Evolutionary conservation across 2,797 vertebrate species (phyloP), one percentile per base, ranked within the genome.

Genomic region (Helostoma temminkii): DNA sequence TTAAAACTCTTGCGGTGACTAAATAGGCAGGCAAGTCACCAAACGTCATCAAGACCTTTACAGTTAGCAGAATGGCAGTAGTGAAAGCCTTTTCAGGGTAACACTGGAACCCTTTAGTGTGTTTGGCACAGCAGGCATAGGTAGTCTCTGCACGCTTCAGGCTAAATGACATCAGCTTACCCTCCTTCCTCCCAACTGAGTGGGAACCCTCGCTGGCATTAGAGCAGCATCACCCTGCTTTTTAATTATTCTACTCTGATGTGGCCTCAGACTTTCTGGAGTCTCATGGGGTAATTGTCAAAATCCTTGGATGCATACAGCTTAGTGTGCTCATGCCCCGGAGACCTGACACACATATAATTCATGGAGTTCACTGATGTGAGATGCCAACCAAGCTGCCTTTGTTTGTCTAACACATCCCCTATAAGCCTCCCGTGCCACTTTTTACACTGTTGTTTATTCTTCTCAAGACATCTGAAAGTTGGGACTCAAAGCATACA

Each of bases 241-340:
- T 91, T 91, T 85, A 92, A 93, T 93, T 84, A 91, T 86, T 91
- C 66, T 72, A 87, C 48, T 7, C 65, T 78, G 80, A 91, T 85
- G 85, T 81, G 88, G 87, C 89, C 83, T 86, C 87, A 94, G 93
- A 94, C 94, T 92, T 84, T 88, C 90, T 93, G 93, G 93, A 94
- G 93, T 92, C 92, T 90, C 83, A 78, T 82, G 67, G 85, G 84
- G 87, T 83, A 93, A 94, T 93, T 95, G 93, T 90, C 80, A 92
- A 87, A 92, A 91, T 85, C 89, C 89, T 86, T 85, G 92, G 89
- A 92, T 89, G 90, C 71, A 68, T 84, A 59, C 72, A 81, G 91
- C 92, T 93, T 91, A 91, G 85, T 67, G 74, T 74, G 83, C 76
- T 79, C 83, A 87, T 81, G 86, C 71, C 66, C 81, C 71, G 30